Percentiles rank a stretch among this genome's conserved stretches.
These are phyloP conservation scores for Halcyon senegalensis DNA, from an alignment of 2,113 vertebrate species.

Conservation along the genomic window DNA sequence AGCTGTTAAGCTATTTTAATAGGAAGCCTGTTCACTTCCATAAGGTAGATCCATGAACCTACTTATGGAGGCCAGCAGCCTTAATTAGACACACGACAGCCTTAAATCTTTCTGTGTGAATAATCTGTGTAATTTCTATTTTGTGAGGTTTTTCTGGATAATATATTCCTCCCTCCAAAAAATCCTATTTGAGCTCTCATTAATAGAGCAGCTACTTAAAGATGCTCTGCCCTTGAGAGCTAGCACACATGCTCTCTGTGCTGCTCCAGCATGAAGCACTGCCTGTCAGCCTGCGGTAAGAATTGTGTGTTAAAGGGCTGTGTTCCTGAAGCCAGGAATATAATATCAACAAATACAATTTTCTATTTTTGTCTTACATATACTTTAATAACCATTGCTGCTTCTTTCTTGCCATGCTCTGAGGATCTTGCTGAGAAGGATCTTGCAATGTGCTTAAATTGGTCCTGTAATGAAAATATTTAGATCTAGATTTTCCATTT, in stretches of 20 bases:
- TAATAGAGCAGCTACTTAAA: background rate
- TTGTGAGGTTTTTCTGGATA: background rate
- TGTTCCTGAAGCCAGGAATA: background rate
- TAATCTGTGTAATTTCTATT: background rate
- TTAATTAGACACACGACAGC: background rate
- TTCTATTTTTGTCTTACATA: background rate
- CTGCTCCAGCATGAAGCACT: background rate
- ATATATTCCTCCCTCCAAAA: background rate
- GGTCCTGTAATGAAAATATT: constrained; percentile 2
- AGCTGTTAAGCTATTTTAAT: background rate
- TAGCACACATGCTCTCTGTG: background rate
- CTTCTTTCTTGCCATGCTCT: background rate
- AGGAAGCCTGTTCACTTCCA: background rate
- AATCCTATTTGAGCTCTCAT: background rate
- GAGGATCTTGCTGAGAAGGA: background rate
- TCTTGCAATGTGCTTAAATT: background rate
- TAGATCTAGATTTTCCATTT: background rate
- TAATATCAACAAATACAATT: background rate
- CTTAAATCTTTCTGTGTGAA: background rate
- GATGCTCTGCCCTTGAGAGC: background rate
- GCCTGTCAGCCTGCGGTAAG: background rate
- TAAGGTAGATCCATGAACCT: background rate
- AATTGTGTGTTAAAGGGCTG: background rate
- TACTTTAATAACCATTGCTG: background rate
- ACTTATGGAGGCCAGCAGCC: background rate